Evolutionary conservation across 2,113 vertebrate genomes (phyloP).

Genomic region (Oreocharis arfaki): DNA sequence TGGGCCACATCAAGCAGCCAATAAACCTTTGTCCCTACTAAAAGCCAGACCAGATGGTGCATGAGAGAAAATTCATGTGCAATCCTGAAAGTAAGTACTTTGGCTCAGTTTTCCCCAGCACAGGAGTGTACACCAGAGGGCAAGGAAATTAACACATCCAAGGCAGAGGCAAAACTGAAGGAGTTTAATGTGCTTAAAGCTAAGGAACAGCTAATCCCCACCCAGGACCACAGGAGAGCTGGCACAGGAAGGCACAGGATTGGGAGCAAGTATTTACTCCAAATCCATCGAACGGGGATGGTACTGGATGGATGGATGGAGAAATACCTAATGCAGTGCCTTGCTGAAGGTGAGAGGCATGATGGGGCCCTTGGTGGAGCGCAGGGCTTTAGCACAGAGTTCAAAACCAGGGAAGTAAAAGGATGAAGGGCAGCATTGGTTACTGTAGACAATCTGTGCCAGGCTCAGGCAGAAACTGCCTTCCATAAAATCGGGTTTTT

Average conservation of each 20-base stretch:
- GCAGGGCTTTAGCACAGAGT: background rate
- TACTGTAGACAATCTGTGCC: background rate
- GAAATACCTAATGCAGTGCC: background rate
- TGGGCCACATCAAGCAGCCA: background rate
- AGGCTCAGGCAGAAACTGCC: background rate
- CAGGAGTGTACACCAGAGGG: background rate
- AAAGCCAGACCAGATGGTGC: background rate
- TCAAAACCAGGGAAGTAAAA: background rate
- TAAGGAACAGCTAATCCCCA: constrained; percentile 12
- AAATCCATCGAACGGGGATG: background rate
- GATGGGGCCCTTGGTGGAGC: background rate
- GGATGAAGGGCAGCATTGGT: background rate
- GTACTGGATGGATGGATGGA: background rate
- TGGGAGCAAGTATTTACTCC: constrained; percentile 28
- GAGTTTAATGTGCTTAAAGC: constrained; percentile 54
- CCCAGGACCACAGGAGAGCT: constrained; percentile 12
- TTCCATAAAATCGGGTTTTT: background rate
- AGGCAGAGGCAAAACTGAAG: constrained; percentile 35
- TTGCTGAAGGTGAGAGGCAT: background rate
- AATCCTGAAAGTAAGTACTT: background rate
- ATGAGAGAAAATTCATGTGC: background rate
- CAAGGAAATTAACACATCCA: constrained; percentile 35
- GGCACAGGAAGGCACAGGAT: background rate
- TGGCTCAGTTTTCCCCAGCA: background rate
- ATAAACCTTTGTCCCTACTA: background rate